These are phyloP conservation scores for Sternotherus odoratus DNA, from an alignment of 2,797 vertebrate genomes.

Conservation along the genomic window DNA sequence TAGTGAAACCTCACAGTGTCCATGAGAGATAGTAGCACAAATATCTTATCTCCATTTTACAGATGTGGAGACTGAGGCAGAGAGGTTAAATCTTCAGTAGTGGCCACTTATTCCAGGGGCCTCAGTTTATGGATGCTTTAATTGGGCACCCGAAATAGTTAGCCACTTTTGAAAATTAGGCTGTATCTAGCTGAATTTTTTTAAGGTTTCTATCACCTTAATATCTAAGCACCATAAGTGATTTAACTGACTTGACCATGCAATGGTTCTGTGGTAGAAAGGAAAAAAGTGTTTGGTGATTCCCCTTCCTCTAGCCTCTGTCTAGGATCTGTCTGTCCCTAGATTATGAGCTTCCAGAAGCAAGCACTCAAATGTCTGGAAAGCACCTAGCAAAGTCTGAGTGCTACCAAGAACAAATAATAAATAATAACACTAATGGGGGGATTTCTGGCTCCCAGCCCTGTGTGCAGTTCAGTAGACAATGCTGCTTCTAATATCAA, in stretches of 20 bases:
- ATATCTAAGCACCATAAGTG: neutral
- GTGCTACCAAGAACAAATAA: neutral
- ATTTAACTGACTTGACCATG: accelerated
- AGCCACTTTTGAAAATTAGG: neutral
- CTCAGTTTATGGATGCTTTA: neutral
- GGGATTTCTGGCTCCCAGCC: neutral
- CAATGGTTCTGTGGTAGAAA: neutral
- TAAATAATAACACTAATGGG: neutral
- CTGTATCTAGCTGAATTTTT: neutral
- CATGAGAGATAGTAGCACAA: neutral
- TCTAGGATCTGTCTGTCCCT: neutral
- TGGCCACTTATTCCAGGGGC: neutral
- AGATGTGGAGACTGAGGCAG: neutral
- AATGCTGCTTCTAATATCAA: neutral
- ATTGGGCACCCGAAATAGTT: neutral
- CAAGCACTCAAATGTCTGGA: neutral
- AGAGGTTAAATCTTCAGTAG: neutral
- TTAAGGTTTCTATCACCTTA: neutral
- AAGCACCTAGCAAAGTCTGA: neutral
- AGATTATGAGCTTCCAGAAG: neutral
- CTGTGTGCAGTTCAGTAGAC: neutral
- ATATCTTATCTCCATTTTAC: neutral
- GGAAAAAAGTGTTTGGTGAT: no score
- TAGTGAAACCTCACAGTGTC: neutral
- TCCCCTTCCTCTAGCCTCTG: neutral